Conservation (phyloP, 2,888 invertebrate species). For the Aromia moschata region DNA sequence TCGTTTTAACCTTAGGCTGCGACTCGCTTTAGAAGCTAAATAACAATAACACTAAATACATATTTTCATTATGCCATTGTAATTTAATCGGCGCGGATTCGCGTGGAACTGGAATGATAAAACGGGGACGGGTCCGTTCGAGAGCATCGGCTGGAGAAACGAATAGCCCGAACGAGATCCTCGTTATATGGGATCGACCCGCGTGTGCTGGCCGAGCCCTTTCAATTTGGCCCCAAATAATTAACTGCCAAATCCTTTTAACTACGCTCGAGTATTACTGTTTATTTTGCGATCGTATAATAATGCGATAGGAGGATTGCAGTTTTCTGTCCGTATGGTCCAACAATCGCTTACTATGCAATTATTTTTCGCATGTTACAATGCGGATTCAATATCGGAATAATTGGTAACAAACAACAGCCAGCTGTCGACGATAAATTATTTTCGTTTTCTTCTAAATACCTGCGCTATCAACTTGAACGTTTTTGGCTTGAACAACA, state of each 20-base stretch:
- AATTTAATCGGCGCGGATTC: conserved; percentile 16
- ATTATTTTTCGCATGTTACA: too few relatives aligned
- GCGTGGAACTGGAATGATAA: conserved; percentile 16
- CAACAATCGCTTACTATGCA: too few relatives aligned
- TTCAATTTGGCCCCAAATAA: conserved; percentile 47
- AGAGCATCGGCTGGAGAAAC: conserved; percentile 19
- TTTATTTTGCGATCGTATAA: conserved; percentile 48
- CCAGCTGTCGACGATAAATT: too few relatives aligned
- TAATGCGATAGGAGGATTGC: not conserved
- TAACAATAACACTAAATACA: conserved; percentile 17
- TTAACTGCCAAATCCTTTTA: conserved; percentile 52
- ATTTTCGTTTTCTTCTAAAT: too few relatives aligned
- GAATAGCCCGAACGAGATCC: conserved; percentile 36
- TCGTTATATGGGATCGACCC: conserved; percentile 33
- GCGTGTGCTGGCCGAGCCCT: conserved; percentile 36
- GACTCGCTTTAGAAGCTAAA: conserved; percentile 3
- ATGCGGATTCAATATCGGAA: too few relatives aligned
- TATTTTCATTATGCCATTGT: conserved; percentile 1
- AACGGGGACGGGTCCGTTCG: not conserved
- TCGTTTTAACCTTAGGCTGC: too few relatives aligned
- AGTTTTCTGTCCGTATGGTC: not conserved
- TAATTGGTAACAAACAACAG: too few relatives aligned
- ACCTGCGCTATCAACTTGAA: too few relatives aligned
- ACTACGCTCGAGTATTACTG: conserved; percentile 48
- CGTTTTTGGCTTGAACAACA: too few relatives aligned